A percentile compares a stretch with the other conserved stretches of the same genome.
Conservation (phyloP, 2,113 vertebrate genomes). For the Neomonachus schauinslandi region DNA sequence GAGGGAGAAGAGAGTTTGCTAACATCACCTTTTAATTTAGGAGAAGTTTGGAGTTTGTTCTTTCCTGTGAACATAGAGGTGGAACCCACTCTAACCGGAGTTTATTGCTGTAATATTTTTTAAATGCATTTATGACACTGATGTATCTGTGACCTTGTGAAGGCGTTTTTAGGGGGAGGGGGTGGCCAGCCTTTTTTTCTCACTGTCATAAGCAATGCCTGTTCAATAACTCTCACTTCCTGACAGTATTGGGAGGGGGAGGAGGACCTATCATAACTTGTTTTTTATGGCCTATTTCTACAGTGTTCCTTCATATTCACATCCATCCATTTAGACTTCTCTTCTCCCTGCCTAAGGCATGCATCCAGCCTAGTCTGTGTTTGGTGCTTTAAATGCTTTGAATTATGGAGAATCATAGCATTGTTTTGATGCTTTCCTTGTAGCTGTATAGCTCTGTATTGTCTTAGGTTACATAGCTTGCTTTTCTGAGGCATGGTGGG, state of each 20-base stretch:
- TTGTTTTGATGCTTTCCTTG: conserved; percentile 31
- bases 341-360: not conserved
- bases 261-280: conserved; percentile 1
- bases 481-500: not conserved
- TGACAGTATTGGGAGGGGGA: not conserved
- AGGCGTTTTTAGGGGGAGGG: not conserved
- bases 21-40: conserved; percentile 10
- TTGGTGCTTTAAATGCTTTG: conserved; percentile 9
- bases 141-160: conserved; percentile 49
- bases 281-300: conserved; percentile 34
- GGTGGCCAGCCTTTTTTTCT: conserved; percentile 14
- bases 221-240: not conserved
- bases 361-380: not conserved
- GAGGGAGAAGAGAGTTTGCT: conserved; percentile 15
- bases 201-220: not conserved
- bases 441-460: not conserved
- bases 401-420: not conserved
- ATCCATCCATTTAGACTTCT: conserved; percentile 60
- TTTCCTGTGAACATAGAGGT: conserved; percentile 49
- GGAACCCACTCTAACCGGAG: not conserved
- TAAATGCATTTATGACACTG: conserved; percentile 32
- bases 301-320: not conserved
- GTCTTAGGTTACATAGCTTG: not conserved
- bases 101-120: conserved; percentile 54
- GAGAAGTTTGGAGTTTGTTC: conserved; percentile 57